Percentiles rank a stretch among this genome's conserved stretches.
phyloP scores from a whole-genome alignment of 2,888 invertebrate species.

The Machimus rusticus region DNA sequence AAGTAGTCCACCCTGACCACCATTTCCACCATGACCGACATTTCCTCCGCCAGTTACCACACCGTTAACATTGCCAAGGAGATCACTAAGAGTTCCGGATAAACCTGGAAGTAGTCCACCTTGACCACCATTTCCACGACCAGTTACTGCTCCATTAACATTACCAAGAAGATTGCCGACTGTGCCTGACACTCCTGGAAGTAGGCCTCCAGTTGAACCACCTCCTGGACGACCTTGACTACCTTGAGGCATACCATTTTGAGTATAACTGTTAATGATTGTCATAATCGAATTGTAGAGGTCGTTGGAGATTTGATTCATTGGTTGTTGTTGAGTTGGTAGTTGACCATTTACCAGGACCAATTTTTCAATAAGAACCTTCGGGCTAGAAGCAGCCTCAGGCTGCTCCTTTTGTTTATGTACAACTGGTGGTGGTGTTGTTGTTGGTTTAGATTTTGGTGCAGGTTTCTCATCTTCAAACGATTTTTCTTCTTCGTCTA shows the following conservation, averaged over 20 bases:
- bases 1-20: background rate
- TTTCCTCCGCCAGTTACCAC: background rate
- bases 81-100: background rate
- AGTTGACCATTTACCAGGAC: constrained; percentile 4
- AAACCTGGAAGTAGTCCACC: background rate
- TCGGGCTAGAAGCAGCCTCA: background rate
- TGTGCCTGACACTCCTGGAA: background rate
- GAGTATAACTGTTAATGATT: background rate
- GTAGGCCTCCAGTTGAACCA: background rate
- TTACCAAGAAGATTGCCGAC: background rate
- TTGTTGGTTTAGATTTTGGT: background rate
- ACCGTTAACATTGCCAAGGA: background rate
- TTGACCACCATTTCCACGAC: background rate
- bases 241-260: background rate
- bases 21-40: background rate
- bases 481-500: background rate
- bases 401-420: background rate
- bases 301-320: background rate
- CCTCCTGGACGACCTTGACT: background rate
- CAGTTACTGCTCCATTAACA: background rate
- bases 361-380: background rate
- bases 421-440: background rate
- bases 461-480: background rate
- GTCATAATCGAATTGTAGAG: constrained; percentile 6
- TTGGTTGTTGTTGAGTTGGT: background rate